Evolutionary conservation across 1,140 invertebrate genomes (phyloP).

Genomic region (Drosophila rhopaloa): DNA sequence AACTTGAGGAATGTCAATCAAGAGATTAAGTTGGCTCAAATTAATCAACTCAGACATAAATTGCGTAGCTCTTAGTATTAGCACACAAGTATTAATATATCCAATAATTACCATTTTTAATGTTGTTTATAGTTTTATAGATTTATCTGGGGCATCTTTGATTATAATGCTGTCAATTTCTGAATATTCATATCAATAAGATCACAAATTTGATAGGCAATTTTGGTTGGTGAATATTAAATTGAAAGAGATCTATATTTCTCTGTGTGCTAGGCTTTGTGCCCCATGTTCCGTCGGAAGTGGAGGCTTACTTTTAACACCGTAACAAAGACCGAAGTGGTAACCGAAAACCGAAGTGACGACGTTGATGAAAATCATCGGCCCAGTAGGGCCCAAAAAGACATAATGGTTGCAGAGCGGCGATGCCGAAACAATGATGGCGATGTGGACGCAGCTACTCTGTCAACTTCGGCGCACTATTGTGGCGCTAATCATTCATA

Average conservation of each 20-base stretch:
- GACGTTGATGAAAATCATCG: constrained; percentile 58
- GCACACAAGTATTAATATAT: not conserved
- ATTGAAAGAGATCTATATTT: not conserved
- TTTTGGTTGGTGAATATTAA: not conserved
- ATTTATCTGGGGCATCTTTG: not conserved
- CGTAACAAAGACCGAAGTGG: constrained; percentile 37
- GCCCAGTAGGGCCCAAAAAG: constrained; percentile 32
- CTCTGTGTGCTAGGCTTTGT: constrained; percentile 8
- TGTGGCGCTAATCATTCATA: constrained; percentile 69
- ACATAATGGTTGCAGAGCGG: constrained; percentile 27
- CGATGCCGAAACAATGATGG: constrained; percentile 31
- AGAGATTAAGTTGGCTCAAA: not conserved
- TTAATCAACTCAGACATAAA: not conserved
- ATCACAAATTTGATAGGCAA: not conserved
- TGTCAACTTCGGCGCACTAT: constrained; percentile 27
- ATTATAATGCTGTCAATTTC: not conserved
- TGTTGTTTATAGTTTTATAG: not conserved
- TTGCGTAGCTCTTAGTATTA: not conserved
- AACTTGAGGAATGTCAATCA: not conserved
- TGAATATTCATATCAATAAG: not conserved
- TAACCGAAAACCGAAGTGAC: constrained; percentile 53
- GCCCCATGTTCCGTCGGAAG: constrained; percentile 35
- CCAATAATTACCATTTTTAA: not conserved
- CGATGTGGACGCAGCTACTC: constrained; percentile 9
- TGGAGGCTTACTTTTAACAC: constrained; percentile 35